A percentile compares a stretch with the other conserved stretches of the same genome.
Conservation (phyloP, 2,797 vertebrate genomes). For the Oreochromis grahami region DNA sequence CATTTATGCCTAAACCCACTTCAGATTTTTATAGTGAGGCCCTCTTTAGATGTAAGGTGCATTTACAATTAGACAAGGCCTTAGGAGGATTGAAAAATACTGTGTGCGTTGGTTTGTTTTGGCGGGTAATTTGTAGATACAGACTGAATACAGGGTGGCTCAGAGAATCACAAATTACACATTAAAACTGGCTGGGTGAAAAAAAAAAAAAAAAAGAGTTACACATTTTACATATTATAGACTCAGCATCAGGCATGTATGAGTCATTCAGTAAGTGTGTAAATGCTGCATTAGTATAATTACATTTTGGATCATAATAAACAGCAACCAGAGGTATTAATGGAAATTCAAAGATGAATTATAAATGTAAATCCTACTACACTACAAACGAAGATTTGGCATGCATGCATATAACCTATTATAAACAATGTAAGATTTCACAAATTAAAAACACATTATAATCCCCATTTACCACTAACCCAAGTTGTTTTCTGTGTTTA, state of each 20-base stretch:
- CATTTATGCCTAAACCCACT: constrained; percentile 79
- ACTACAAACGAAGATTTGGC: not conserved
- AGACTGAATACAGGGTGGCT: not conserved
- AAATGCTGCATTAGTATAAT: not conserved
- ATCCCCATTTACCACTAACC: not conserved
- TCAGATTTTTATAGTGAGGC: constrained; percentile 71
- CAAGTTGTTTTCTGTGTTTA: not conserved
- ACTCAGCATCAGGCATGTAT: not conserved
- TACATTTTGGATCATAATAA: not conserved
- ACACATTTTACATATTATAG: not conserved
- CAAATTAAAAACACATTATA: not conserved
- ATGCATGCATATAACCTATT: not conserved
- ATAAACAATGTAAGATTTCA: not conserved
- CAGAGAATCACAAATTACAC: not conserved
- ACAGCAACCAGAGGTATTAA: not conserved
- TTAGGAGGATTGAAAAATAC: constrained; percentile 44
- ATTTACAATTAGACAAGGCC: constrained; percentile 74
- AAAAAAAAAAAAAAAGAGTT: not conserved
- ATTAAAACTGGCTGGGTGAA: not conserved
- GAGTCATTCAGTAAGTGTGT: not conserved
- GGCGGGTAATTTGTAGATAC: constrained; percentile 11
- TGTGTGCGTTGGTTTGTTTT: constrained; percentile 46
- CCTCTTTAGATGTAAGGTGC: constrained; percentile 67
- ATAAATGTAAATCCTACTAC: not conserved
- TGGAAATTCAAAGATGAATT: not conserved